Base-by-base conservation (phyloP, 2,113 vertebrate genomes). In the Corythornis vintsioides region DNA sequence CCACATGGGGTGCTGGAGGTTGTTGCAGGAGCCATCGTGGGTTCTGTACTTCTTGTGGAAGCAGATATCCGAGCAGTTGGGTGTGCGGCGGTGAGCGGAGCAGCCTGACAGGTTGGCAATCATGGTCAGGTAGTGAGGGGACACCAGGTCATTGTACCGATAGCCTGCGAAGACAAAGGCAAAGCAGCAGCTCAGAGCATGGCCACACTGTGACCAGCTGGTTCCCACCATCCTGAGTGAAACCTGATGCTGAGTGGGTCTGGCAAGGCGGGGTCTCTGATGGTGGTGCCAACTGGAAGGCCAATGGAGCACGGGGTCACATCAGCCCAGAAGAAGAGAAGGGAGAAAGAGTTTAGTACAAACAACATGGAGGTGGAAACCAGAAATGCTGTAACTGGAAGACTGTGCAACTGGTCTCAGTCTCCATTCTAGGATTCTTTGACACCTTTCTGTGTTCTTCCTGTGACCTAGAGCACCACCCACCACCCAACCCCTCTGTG, bases 71-170 rank as follows among this genome's bases (percentile, higher is more conserved):
- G 96, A 96, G 95, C 97, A 98, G 94, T 97, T 97, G 0, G 97
- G 97, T 0, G 95, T 96, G 63, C 93, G 97, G 76, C 97, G 97
- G 80, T 98, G 97, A 15, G 97, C 95, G 1, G 97, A 97, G 87
- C 97, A 98, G 80, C 97, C 97, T 0, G 97, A 98, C 20, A 97
- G 89, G 92, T 98, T 98, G 67, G 97, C 97, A 1, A 98, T 98
- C 97, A 98, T 97, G 93, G 96, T 90, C 63, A 98, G 94, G 90
- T 98, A 98, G 73, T 97, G 97, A 60, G 97, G 97, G 59, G 97
- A 98, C 81, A 98, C 96, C 74, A 98, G 83, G 73, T 98, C 97
- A 0, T 97, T 98, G 95, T 98, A 98, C 25, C 96, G 96, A 71
- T 97, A 98, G 45, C 96, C 97, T 98, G 95, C 2, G 13, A 81